These are phyloP conservation scores for Muricea muricata DNA, from an alignment of 92 coral and sea anemone species.

Conservation along the genomic window DNA sequence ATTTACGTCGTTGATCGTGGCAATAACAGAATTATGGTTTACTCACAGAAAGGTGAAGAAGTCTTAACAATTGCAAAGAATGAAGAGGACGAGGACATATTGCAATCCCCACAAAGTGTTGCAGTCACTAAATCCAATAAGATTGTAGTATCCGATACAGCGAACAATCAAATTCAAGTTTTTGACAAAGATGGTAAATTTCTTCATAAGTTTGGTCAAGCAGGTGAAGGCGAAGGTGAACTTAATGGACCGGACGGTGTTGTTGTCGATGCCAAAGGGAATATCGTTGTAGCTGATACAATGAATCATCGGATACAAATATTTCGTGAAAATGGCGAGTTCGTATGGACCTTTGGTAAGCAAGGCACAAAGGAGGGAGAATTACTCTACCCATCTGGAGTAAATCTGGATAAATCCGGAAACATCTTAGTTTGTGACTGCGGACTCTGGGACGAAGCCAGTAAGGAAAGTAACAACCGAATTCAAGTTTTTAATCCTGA, in stretches of 20 bases:
- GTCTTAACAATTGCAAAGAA: constrained; percentile 7
- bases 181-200: constrained; percentile 37
- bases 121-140: constrained; percentile 19
- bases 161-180: constrained; percentile 25
- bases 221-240: constrained; percentile 31
- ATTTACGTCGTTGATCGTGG: constrained; percentile 41
- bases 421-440: constrained; percentile 27
- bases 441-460: constrained; percentile 25
- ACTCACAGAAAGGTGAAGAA: constrained; percentile 21
- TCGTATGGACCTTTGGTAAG: constrained; percentile 21
- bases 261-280: constrained; percentile 22
- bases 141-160: constrained; percentile 20
- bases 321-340: constrained; percentile 35
- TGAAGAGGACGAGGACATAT: constrained; percentile 15
- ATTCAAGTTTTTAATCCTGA: constrained; percentile 26
- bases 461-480: constrained; percentile 29
- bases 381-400: constrained; percentile 31
- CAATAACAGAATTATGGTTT: constrained; percentile 35
- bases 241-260: constrained; percentile 39
- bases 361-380: constrained; percentile 30
- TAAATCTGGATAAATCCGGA: constrained; percentile 20
- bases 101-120: constrained; percentile 1
- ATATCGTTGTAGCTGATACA: constrained; percentile 29
- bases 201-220: constrained; percentile 21
- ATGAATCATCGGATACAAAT: constrained; percentile 34